Percentiles rank a stretch among this genome's conserved stretches.
Conservation (phyloP, 1,140 invertebrate species). For the Ceratoteleas bidentatus region DNA sequence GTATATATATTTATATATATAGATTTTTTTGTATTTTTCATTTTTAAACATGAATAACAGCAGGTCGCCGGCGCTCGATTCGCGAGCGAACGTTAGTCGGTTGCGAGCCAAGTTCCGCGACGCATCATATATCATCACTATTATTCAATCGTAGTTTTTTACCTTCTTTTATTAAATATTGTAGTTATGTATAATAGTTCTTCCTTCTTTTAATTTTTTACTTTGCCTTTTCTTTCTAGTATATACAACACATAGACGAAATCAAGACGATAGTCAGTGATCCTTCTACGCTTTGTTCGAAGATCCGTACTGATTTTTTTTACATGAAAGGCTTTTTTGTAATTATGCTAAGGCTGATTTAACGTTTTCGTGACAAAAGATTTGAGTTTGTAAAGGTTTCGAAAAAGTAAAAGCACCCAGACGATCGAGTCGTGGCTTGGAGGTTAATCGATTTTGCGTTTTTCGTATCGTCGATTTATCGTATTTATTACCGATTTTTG, state of each 20-base stretch:
- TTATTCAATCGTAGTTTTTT: slow-evolving; percentile 73
- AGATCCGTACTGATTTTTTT: slow-evolving; percentile 52
- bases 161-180: slow-evolving; percentile 72
- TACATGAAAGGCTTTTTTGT: slow-evolving; percentile 49
- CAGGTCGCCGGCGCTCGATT: slow-evolving; percentile 72
- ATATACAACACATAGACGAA: slow-evolving; percentile 76
- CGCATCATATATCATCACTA: slow-evolving; percentile 76
- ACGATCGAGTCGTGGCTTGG: not conserved
- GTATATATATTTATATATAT: slow-evolving; percentile 60
- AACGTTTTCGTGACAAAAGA: slow-evolving; percentile 11
- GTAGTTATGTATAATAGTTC: slow-evolving; percentile 71
- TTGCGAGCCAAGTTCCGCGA: slow-evolving; percentile 76
- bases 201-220: slow-evolving; percentile 57
- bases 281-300: slow-evolving; percentile 53
- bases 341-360: slow-evolving; percentile 62
- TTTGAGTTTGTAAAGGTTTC: slow-evolving; percentile 16
- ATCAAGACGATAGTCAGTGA: slow-evolving; percentile 55
- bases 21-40: slow-evolving; percentile 68
- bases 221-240: slow-evolving; percentile 70
- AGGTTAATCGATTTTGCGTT: not conserved
- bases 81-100: slow-evolving; percentile 72
- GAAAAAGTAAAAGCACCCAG: slow-evolving; percentile 6
- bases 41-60: slow-evolving; percentile 78
- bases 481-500: not conserved
- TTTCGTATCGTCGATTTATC: not conserved